Percentiles rank a stretch among this genome's conserved stretches.
Evolutionary conservation across 2,797 vertebrate genomes (phyloP).

Genomic region (Denticeps clupeoides): DNA sequence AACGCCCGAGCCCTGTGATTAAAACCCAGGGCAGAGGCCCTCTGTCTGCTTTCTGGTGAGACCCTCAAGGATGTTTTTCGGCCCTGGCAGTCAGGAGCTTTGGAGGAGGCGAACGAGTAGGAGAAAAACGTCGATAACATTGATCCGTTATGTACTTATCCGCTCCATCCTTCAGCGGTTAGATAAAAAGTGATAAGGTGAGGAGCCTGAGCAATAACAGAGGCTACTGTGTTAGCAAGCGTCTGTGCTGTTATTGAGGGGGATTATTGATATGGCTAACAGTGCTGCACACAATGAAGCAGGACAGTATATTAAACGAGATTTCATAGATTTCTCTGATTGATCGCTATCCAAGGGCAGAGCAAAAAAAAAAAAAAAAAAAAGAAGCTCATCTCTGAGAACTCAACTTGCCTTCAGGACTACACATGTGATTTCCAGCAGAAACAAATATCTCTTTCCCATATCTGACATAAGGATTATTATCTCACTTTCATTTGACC

Average conservation of each 20-base stretch:
- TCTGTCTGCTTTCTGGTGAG: conserved; percentile 36
- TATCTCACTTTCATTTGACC: neutral
- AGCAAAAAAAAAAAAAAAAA: neutral
- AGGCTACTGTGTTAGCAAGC: conserved; percentile 50
- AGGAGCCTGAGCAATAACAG: conserved; percentile 60
- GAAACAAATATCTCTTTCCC: neutral
- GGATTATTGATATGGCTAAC: conserved; percentile 65
- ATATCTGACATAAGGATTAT: neutral
- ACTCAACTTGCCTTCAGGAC: conserved; percentile 4
- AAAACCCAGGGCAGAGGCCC: conserved; percentile 17
- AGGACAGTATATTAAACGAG: conserved; percentile 62
- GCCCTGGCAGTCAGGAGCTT: conserved; percentile 60
- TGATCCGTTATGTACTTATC: conserved; percentile 57
- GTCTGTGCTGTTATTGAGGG: conserved; percentile 53
- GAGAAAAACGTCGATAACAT: conserved; percentile 44
- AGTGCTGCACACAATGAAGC: conserved; percentile 54
- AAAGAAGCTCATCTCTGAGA: conserved; percentile 9
- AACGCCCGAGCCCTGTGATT: conserved; percentile 22
- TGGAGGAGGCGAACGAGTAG: conserved; percentile 52
- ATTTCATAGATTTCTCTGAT: conserved; percentile 51
- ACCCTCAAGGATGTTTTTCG: conserved; percentile 9
- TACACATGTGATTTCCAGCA: neutral
- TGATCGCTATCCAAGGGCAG: conserved; percentile 28
- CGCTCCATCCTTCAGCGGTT: conserved; percentile 53
- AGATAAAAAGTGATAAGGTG: conserved; percentile 62